phyloP scores from a whole-genome alignment of 2,888 invertebrate genomes.

The Lissonota sp. region DNA sequence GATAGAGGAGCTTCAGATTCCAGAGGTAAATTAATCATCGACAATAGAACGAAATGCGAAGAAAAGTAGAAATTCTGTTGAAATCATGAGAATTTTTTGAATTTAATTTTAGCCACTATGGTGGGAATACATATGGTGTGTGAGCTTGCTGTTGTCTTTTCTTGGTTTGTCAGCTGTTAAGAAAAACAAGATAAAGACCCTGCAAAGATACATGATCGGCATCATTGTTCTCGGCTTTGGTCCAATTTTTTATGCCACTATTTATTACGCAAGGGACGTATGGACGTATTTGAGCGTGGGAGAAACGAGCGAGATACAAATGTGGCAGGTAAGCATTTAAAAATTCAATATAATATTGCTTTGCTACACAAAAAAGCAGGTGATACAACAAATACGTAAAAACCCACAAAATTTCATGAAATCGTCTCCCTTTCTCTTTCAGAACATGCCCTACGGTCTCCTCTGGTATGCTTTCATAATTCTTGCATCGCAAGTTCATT shows the following conservation, averaged over 20 bases:
- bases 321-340: constrained; percentile 90
- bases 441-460: constrained; percentile 96
- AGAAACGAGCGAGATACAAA: constrained; percentile 88
- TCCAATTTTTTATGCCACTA: constrained; percentile 92
- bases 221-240: constrained; percentile 91
- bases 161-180: constrained; percentile 94
- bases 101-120: constrained; percentile 88
- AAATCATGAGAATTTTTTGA: constrained; percentile 57
- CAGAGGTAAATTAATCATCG: constrained; percentile 86
- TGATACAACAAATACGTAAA: too few relatives aligned
- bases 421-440: constrained; percentile 78
- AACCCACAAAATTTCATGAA: constrained; percentile 15
- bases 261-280: constrained; percentile 94
- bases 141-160: constrained; percentile 92
- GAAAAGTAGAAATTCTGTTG: constrained; percentile 14
- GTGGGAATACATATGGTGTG: constrained; percentile 98
- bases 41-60: constrained; percentile 11
- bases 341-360: neutral
- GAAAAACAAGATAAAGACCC: constrained; percentile 91
- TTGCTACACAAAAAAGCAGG: too few relatives aligned
- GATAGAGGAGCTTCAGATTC: constrained; percentile 96
- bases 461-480: constrained; percentile 97
- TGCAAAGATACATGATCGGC: constrained; percentile 93
- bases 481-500: constrained; percentile 94
- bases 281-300: constrained; percentile 91